phyloP scores from a whole-genome alignment of 1,140 invertebrate species.

The Brachystomella parvula region DNA sequence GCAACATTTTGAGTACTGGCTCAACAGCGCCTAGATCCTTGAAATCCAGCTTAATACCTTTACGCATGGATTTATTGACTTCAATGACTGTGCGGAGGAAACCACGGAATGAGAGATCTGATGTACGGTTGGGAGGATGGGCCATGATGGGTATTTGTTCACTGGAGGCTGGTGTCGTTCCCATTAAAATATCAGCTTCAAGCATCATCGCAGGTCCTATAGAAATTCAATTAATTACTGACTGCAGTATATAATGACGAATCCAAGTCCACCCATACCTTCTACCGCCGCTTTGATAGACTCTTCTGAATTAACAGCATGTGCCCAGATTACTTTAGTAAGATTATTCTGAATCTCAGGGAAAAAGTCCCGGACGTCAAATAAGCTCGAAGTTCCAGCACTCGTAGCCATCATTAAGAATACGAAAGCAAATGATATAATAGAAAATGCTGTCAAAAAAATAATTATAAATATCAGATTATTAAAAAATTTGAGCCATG shows the following conservation, averaged over 20 bases:
- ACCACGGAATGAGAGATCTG: conserved; percentile 65
- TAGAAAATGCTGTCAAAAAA: background rate
- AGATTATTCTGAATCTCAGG: conserved; percentile 47
- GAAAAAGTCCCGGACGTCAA: conserved; percentile 1
- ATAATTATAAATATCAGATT: background rate
- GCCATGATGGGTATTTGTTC: conserved; percentile 68
- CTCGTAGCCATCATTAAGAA: background rate
- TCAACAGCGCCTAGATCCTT: conserved; percentile 71
- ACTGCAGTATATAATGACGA: background rate
- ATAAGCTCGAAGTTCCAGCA: background rate
- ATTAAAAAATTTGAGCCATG: too few species aligned
- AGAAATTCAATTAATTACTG: conserved; percentile 7
- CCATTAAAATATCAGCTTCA: conserved; percentile 76
- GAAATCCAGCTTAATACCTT: conserved; percentile 82
- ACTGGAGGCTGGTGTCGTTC: conserved; percentile 45
- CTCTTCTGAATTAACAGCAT: conserved; percentile 64
- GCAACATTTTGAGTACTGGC: conserved; percentile 52
- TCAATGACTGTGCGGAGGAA: conserved; percentile 59
- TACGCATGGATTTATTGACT: conserved; percentile 41
- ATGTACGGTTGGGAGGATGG: conserved; percentile 63
- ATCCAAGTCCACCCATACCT: background rate
- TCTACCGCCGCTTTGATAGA: conserved; percentile 50
- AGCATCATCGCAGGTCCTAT: conserved; percentile 63
- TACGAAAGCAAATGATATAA: background rate
- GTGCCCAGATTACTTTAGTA: conserved; percentile 69